phyloP scores from a whole-genome alignment of 2,113 vertebrate species.

The Urocynchramus pylzowi region DNA sequence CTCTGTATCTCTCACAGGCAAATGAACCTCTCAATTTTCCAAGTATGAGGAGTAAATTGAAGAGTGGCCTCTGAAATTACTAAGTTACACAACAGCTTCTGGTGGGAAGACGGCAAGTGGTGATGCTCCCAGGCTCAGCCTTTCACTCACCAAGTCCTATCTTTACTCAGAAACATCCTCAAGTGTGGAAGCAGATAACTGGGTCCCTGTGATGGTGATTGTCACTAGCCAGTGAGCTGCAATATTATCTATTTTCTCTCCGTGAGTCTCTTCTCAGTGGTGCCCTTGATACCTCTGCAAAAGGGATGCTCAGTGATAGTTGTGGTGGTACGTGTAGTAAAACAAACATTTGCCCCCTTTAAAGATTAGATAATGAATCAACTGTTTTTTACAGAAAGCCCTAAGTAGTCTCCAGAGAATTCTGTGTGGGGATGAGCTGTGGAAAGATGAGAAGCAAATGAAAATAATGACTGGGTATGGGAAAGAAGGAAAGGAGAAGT shows the following conservation, averaged over 20 bases:
- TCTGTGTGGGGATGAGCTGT: background rate
- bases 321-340: background rate
- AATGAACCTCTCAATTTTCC: background rate
- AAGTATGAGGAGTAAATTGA: background rate
- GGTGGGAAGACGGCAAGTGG: rapidly evolving
- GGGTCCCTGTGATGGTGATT: background rate
- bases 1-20: background rate
- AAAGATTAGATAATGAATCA: background rate
- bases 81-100: background rate
- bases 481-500: background rate
- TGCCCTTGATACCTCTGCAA: rapidly evolving
- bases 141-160: background rate
- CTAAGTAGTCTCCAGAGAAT: background rate
- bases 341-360: background rate
- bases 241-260: background rate
- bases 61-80: background rate
- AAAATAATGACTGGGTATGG: background rate
- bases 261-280: background rate
- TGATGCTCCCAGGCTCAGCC: background rate
- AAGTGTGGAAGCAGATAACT: background rate
- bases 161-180: background rate
- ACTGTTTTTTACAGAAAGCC: background rate
- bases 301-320: background rate
- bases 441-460: background rate
- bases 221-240: background rate